These are phyloP conservation scores for Lepidurus apus DNA, from an alignment of 1,140 invertebrate genomes.

Conservation along the genomic window DNA sequence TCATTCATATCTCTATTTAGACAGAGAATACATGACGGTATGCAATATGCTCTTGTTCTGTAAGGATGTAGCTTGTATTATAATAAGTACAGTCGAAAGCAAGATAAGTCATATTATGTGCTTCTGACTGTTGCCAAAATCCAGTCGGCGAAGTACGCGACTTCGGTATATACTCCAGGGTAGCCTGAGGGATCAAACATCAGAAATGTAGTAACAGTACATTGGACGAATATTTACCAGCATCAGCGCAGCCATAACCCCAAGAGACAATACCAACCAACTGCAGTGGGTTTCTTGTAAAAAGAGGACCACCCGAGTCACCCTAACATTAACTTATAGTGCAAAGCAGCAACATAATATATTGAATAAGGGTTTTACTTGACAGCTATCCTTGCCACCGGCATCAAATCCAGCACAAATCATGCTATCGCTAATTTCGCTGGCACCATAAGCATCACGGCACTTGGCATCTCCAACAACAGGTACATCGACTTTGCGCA, in stretches of 20 bases:
- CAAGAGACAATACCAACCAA: conserved; percentile 38
- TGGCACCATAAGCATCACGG: conserved; percentile 39
- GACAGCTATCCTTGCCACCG: conserved; percentile 46
- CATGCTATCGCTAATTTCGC: conserved; percentile 40
- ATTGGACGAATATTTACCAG: not conserved
- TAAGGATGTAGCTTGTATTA: no score
- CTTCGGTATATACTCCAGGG: conserved; percentile 47
- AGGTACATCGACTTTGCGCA: conserved; percentile 42
- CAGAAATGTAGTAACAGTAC: not conserved
- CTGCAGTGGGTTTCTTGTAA: conserved; percentile 16
- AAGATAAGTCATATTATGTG: no score
- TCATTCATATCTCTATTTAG: no score
- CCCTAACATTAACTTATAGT: conserved; percentile 35
- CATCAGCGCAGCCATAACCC: conserved; percentile 37
- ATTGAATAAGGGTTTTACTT: conserved; percentile 37
- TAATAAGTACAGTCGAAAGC: no score
- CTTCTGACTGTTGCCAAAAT: conserved; percentile 27
- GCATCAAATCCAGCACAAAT: conserved; percentile 43
- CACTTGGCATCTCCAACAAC: conserved; percentile 41
- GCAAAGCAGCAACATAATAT: not conserved
- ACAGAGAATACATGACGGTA: no score
- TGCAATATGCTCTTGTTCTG: no score
- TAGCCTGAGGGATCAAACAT: conserved; percentile 33
- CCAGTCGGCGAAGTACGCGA: conserved; percentile 43
- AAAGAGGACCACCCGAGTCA: conserved; percentile 39